phyloP scores from a whole-genome alignment of 1,140 invertebrate species.

The Akabosia matsudoensis region DNA sequence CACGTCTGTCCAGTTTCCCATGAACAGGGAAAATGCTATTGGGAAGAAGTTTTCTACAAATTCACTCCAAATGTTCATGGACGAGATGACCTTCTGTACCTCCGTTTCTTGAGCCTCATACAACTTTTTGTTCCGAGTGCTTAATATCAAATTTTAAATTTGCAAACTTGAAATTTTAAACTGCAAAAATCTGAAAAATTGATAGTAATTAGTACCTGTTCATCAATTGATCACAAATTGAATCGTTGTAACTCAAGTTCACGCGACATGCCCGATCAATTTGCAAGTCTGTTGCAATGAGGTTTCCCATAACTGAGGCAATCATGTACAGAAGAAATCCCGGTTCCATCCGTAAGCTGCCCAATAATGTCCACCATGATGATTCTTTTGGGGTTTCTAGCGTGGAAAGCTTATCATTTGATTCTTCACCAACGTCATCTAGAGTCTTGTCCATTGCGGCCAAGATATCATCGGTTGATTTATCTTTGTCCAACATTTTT shows the following conservation, averaged over 20 bases:
- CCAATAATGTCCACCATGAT: neutral
- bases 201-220: too few species aligned
- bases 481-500: too few species aligned
- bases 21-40: constrained; percentile 46
- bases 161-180: too few species aligned
- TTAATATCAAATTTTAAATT: constrained; percentile 4
- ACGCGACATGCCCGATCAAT: constrained; percentile 79
- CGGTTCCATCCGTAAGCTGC: constrained; percentile 22
- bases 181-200: too few species aligned
- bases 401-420: too few species aligned
- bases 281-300: constrained; percentile 60
- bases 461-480: too few species aligned
- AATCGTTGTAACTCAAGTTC: constrained; percentile 66
- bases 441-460: too few species aligned
- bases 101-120: constrained; percentile 42
- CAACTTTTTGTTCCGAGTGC: too few species aligned
- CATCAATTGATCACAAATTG: constrained; percentile 66
- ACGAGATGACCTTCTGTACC: constrained; percentile 42
- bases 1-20: constrained; percentile 47
- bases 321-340: constrained; percentile 32
- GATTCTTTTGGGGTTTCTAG: neutral
- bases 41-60: constrained; percentile 45
- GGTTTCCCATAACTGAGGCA: constrained; percentile 43
- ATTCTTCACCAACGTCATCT: too few species aligned
- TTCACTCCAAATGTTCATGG: constrained; percentile 47